phyloP scores from a whole-genome alignment of 2,113 vertebrate genomes.

The Todiramphus chloris region DNA sequence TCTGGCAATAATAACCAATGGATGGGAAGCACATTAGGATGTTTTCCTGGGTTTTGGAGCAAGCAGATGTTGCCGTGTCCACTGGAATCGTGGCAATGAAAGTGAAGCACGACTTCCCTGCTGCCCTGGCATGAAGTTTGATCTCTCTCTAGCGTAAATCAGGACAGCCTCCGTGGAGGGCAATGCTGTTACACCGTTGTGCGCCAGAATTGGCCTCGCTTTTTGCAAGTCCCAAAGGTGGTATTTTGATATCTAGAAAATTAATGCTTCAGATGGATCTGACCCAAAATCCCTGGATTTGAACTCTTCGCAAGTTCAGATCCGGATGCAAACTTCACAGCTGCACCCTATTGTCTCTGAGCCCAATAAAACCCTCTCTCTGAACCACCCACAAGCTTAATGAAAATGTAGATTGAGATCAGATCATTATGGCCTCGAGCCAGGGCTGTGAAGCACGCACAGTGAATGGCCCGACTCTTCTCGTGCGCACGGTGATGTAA shows the following conservation, averaged over 20 bases:
- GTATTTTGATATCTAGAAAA: constrained; percentile 7
- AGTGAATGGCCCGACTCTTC: not conserved
- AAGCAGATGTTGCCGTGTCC: constrained; percentile 1
- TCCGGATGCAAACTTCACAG: constrained; percentile 32
- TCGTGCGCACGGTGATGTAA: not conserved
- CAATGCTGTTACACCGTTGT: not conserved
- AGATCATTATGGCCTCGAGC: not conserved
- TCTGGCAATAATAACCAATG: not conserved
- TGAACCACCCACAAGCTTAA: constrained; percentile 39
- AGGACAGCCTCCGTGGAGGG: not conserved
- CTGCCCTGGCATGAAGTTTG: constrained; percentile 5
- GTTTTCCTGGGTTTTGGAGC: constrained; percentile 31
- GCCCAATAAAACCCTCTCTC: not conserved
- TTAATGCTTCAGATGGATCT: not conserved
- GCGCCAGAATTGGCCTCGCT: not conserved
- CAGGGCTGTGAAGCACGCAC: not conserved
- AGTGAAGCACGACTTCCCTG: not conserved
- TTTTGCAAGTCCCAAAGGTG: not conserved
- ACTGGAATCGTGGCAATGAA: not conserved
- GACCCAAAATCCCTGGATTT: not conserved
- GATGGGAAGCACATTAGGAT: constrained; percentile 55
- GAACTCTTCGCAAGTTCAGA: constrained; percentile 27
- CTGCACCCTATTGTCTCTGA: constrained; percentile 49
- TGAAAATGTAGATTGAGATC: constrained; percentile 6
- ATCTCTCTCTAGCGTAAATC: not conserved